Evolutionary conservation across 30 jellyfish, hydroid and myxozoan species (phyloP).

Genomic region (Turritopsis dohrnii): DNA sequence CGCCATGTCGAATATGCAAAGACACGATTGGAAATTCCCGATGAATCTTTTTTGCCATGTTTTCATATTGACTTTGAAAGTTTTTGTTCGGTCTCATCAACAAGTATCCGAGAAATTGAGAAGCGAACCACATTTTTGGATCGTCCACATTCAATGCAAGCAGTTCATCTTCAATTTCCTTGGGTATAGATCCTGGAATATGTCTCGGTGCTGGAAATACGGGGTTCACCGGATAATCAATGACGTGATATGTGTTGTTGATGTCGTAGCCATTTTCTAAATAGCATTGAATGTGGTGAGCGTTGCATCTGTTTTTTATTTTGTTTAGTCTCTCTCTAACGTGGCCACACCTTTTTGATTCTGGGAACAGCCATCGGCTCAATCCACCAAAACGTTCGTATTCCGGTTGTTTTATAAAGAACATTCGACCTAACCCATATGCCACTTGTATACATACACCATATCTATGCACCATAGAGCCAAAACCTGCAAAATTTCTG

Average conservation of each 20-base stretch:
- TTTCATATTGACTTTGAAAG: background rate
- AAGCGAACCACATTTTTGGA: conserved; percentile 6
- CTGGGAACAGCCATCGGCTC: background rate
- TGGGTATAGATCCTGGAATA: conserved; percentile 6
- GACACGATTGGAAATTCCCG: conserved; percentile 16
- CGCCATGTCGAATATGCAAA: conserved; percentile 39
- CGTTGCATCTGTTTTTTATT: background rate
- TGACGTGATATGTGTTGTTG: background rate
- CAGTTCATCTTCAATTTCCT: background rate
- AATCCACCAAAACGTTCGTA: conserved; percentile 5
- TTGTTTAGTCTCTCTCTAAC: background rate
- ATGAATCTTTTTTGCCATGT: background rate
- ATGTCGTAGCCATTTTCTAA: background rate
- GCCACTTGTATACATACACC: conserved; percentile 30
- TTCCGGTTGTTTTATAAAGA: background rate
- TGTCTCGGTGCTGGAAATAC: background rate
- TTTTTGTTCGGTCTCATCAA: background rate
- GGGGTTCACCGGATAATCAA: background rate
- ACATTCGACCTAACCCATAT: conserved; percentile 24
- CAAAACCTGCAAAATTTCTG: conserved; percentile 17
- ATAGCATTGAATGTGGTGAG: background rate
- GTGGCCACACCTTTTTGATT: conserved; percentile 1
- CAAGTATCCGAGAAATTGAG: conserved; percentile 4
- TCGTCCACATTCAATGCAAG: background rate
- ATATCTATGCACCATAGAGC: conserved; percentile 21